These are phyloP conservation scores for Anguilla marmorata DNA, from an alignment of 2,797 vertebrate species.

Conservation along the genomic window DNA sequence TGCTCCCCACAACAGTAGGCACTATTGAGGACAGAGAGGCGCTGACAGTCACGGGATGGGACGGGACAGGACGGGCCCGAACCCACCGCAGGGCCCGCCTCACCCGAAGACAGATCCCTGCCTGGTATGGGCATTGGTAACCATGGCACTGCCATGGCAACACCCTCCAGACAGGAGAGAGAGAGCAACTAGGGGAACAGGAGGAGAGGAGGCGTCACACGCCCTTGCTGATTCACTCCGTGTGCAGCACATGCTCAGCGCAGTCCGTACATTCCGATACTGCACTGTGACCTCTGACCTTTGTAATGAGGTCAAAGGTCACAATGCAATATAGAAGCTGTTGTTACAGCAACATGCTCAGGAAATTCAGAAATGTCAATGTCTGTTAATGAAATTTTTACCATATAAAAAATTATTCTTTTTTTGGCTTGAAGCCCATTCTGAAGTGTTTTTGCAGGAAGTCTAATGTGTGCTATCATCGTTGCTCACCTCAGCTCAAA, in stretches of 20 bases:
- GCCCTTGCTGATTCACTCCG: neutral
- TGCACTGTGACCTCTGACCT: neutral
- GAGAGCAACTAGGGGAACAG: neutral
- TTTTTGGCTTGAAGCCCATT: neutral
- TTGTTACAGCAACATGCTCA: neutral
- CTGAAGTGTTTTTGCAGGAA: neutral
- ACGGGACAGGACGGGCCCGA: neutral
- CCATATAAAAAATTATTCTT: neutral
- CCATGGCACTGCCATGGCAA: conserved; percentile 13
- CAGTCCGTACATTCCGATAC: neutral
- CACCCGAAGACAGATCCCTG: neutral
- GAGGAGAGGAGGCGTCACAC: neutral
- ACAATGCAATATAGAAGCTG: neutral
- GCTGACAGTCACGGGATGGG: conserved; percentile 35
- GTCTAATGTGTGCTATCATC: neutral
- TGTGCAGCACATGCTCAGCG: neutral
- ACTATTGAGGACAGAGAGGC: conserved; percentile 7
- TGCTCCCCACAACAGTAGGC: conserved; percentile 32
- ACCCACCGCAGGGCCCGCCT: neutral
- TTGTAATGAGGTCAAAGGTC: neutral
- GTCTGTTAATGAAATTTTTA: neutral
- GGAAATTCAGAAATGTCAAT: neutral
- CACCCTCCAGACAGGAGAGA: neutral
- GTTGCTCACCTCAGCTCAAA: neutral
- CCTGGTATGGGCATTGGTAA: neutral